A percentile compares a stretch with the other conserved stretches of the same genome.
Conservation (phyloP, 2,888 invertebrate genomes). For the Orchesellides sinensis region DNA sequence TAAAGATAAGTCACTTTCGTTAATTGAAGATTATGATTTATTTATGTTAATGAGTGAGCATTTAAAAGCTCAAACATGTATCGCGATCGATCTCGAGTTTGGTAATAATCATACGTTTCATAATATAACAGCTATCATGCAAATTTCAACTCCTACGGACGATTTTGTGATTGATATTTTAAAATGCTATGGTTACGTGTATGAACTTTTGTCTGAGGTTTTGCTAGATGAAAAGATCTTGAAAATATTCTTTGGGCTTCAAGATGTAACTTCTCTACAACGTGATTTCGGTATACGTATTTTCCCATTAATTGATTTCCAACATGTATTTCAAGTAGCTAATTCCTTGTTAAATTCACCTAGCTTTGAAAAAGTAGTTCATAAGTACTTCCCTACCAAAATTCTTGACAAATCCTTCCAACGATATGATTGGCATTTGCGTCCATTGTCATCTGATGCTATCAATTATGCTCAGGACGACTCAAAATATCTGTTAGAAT, state of each 20-base stretch:
- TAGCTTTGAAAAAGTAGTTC: neutral
- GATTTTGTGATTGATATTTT: conserved; percentile 18
- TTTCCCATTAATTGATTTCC: conserved; percentile 12
- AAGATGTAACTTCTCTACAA: conserved; percentile 3
- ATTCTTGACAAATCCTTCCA: neutral
- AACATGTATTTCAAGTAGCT: neutral
- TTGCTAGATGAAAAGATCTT: neutral
- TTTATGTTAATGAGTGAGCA: neutral
- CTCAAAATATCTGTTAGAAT: conserved; percentile 11
- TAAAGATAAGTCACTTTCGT: conserved; percentile 20
- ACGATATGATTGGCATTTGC: neutral
- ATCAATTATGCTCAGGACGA: neutral
- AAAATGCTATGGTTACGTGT: neutral
- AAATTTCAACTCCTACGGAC: neutral
- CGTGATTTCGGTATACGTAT: conserved; percentile 13
- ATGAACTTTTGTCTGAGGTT: neutral
- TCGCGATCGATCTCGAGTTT: conserved; percentile 17
- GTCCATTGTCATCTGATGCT: neutral
- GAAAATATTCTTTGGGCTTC: conserved; percentile 12
- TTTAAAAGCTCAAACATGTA: neutral
- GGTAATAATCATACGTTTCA: conserved; percentile 1
- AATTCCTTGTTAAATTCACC: neutral
- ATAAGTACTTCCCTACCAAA: neutral
- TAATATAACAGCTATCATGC: neutral
- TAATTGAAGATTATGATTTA: neutral